These are phyloP conservation scores for Oncopodura yosiiana DNA, from an alignment of 1,140 invertebrate genomes.

Conservation along the genomic window DNA sequence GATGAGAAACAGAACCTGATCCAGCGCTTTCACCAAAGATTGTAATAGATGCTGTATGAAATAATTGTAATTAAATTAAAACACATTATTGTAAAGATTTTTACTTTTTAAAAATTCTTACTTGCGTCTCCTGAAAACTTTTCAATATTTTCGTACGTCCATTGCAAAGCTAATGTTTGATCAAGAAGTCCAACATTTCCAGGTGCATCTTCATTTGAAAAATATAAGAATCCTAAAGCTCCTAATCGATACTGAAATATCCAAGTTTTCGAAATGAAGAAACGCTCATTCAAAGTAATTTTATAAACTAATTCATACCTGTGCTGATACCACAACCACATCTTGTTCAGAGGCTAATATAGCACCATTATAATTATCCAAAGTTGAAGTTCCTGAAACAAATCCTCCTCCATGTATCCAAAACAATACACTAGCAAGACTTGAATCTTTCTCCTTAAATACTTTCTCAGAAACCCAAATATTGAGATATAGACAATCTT, in stretches of 20 bases:
- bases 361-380: slow-evolving; percentile 79
- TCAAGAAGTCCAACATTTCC: slow-evolving; percentile 86
- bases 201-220: slow-evolving; percentile 47
- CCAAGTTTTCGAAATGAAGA: not conserved
- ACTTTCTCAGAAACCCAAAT: slow-evolving; percentile 73
- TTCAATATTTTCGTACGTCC: slow-evolving; percentile 81
- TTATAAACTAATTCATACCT: slow-evolving; percentile 39
- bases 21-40: slow-evolving; percentile 87
- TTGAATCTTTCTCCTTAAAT: slow-evolving; percentile 7
- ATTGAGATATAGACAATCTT: slow-evolving; percentile 88
- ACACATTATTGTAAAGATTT: not conserved
- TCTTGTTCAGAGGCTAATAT: slow-evolving; percentile 72
- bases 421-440: slow-evolving; percentile 50
- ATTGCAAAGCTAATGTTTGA: slow-evolving; percentile 79
- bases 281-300: not conserved
- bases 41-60: slow-evolving; percentile 54
- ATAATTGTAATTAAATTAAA: not conserved
- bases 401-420: slow-evolving; percentile 90
- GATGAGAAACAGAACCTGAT: slow-evolving; percentile 72
- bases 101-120: slow-evolving; percentile 34
- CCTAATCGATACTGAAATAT: slow-evolving; percentile 67
- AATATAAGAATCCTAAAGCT: slow-evolving; percentile 78
- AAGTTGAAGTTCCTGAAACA: slow-evolving; percentile 79
- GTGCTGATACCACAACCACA: slow-evolving; percentile 76
- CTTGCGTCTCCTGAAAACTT: slow-evolving; percentile 78